phyloP scores from a whole-genome alignment of 2,113 vertebrate genomes.

The Rhinolophus sinicus region DNA sequence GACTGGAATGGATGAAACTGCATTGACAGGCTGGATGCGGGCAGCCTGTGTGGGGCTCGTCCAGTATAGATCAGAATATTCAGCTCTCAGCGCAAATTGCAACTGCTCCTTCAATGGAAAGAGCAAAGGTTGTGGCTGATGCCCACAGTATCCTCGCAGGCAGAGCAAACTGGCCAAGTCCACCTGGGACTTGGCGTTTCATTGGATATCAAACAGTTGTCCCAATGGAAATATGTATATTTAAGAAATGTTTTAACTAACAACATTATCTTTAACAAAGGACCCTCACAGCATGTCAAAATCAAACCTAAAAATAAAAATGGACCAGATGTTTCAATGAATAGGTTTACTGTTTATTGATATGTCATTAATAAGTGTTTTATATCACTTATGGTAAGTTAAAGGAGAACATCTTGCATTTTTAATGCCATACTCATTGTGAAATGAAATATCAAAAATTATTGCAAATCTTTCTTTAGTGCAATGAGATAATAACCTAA shows the following conservation, averaged over 20 bases:
- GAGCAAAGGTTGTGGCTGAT: neutral
- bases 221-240: neutral
- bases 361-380: neutral
- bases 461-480: neutral
- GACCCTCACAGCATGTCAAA: neutral
- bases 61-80: neutral
- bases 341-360: neutral
- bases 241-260: neutral
- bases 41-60: neutral
- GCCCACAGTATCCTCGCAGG: neutral
- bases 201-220: neutral
- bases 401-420: neutral
- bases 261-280: neutral
- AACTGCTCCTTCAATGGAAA: neutral
- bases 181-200: neutral
- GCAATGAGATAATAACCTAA: neutral
- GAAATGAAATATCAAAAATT: slow-evolving; percentile 8
- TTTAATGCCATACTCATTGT: slow-evolving; percentile 22
- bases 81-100: neutral
- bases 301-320: neutral
- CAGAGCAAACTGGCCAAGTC: no score
- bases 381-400: neutral
- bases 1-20: neutral
- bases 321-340: neutral
- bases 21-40: neutral